phyloP scores from a whole-genome alignment of 1,140 invertebrate species.

The Ceratina australensis region DNA sequence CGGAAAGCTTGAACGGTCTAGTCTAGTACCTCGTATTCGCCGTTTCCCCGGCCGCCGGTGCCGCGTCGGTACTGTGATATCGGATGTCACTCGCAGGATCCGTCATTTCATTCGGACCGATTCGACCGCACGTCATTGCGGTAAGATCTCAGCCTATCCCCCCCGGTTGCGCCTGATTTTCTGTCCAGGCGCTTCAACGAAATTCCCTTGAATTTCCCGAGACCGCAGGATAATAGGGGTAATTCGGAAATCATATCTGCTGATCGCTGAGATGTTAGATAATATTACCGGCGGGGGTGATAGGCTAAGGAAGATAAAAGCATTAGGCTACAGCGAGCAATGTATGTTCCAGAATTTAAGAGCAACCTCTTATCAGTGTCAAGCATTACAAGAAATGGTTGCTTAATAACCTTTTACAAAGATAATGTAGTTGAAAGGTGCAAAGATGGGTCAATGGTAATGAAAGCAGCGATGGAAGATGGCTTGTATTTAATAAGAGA shows the following conservation, averaged over 20 bases:
- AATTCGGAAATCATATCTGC: slow-evolving; percentile 45
- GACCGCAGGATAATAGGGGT: slow-evolving; percentile 45
- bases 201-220: slow-evolving; percentile 61
- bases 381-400: too few species aligned
- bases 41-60: slow-evolving; percentile 63
- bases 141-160: slow-evolving; percentile 76
- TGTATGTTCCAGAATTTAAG: too few species aligned
- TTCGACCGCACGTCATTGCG: slow-evolving; percentile 80
- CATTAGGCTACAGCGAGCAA: too few species aligned
- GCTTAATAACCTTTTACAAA: too few species aligned
- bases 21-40: slow-evolving; percentile 62
- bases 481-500: too few species aligned
- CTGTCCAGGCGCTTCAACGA: slow-evolving; percentile 72
- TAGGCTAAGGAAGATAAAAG: too few species aligned
- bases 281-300: neutral
- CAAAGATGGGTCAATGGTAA: too few species aligned
- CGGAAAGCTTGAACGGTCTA: slow-evolving; percentile 62
- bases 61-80: slow-evolving; percentile 74
- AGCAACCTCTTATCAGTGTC: too few species aligned
- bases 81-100: slow-evolving; percentile 79
- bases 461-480: too few species aligned
- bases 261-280: slow-evolving; percentile 20
- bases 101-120: slow-evolving; percentile 78
- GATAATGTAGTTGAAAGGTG: too few species aligned
- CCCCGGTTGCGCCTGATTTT: slow-evolving; percentile 75